Evolutionary conservation across 2,888 invertebrate species (phyloP).

Genomic region (Koerneria pararmatus): DNA sequence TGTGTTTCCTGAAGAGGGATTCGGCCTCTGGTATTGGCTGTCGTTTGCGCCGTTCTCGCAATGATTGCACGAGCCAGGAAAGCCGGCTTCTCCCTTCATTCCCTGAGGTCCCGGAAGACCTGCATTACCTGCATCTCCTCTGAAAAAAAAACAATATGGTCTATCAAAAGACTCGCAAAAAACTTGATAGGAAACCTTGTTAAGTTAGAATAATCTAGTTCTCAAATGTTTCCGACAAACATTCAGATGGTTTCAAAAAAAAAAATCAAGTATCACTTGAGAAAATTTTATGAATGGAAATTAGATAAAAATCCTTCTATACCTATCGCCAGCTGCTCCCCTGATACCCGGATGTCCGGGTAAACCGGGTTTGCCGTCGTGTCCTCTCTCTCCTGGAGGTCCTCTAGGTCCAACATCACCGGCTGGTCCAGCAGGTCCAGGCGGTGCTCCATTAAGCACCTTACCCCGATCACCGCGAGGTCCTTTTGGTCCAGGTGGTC

Average conservation of each 20-base stretch:
- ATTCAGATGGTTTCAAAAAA: too few species aligned
- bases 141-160: too few species aligned
- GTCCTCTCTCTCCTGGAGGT: conserved; percentile 42
- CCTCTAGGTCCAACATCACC: conserved; percentile 45
- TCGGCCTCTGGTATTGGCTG: too few species aligned
- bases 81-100: conserved; percentile 42
- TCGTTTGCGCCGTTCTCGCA: conserved; percentile 23
- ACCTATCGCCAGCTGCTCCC: conserved; percentile 43
- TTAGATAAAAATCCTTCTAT: too few species aligned
- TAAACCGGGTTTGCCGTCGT: conserved; percentile 44
- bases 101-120: conserved; percentile 53
- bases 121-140: conserved; percentile 48
- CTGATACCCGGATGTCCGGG: conserved; percentile 42
- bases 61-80: conserved; percentile 38
- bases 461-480: conserved; percentile 37
- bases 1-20: too few species aligned
- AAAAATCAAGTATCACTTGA: too few species aligned
- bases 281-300: too few species aligned
- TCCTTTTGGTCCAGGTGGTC: conserved; percentile 45
- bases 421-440: conserved; percentile 46
- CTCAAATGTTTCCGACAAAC: too few species aligned
- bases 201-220: too few species aligned
- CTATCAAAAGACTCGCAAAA: not conserved
- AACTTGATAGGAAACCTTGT: not conserved
- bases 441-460: conserved; percentile 47